Evolutionary conservation across 2,797 vertebrate species (phyloP), one percentile per base, ranked within the genome.

Genomic region (Brachyalestes nurse): DNA sequence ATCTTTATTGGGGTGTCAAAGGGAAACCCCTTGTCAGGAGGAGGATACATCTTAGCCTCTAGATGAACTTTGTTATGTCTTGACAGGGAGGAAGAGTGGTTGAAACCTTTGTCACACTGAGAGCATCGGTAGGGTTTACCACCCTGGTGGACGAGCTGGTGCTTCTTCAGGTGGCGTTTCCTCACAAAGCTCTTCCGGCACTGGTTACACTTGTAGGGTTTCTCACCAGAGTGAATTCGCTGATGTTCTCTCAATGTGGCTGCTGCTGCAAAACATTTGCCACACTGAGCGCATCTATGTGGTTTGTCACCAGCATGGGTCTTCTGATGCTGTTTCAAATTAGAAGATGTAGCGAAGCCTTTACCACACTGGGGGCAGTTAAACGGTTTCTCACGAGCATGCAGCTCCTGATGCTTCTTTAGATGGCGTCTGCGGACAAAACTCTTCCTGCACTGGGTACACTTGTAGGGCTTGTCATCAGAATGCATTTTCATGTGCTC

Each of bases 401-500:
- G 95, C 60, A 95, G 92, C 83, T 95, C 94, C 72, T 95, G 95
- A 51, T 95, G 95, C 86, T 95, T 95, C 87, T 95, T 95, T 73
- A 95, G 89, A 82, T 95, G 94, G 67, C 94, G 92, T 67, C 94
- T 89, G 61, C 94, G 94, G 57, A 95, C 91, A 75, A 95, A 95
- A 85, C 95, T 95, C 87, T 95, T 95, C 74, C 94, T 86, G 83
- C 95, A 95, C 77, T 95, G 95, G 58, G 93, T 93, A 84, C 95
- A 95, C 85, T 95, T 95, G 88, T 95, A 95, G 10, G 95, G 94
- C 82, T 95, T 95, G 86, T 95, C 95, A 75, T 95, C 94, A 17
- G 94, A 93, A 88, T 95, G 95, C 95, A 95, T 93, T 88, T 95
- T 95, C 95, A 95, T 95, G 76, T 95, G 95, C 88, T 95, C 95